phyloP scores from a whole-genome alignment of 2,113 vertebrate genomes.

The Gallinago jamesoni region DNA sequence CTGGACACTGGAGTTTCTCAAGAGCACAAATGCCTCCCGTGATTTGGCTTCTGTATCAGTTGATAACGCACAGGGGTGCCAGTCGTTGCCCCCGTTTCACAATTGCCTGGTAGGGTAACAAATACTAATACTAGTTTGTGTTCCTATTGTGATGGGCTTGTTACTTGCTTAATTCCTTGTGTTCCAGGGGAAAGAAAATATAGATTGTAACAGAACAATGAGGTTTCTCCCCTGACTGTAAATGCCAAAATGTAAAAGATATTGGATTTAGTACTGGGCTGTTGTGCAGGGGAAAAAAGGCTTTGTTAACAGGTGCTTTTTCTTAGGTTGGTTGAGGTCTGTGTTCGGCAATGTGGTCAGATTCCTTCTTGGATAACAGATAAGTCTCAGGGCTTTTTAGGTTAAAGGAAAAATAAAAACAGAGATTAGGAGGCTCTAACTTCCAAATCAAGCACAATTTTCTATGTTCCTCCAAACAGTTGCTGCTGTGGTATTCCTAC shows the following conservation, averaged over 20 bases:
- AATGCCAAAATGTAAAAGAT: not conserved
- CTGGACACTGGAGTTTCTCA: not conserved
- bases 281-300: not conserved
- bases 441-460: not conserved
- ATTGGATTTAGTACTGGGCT: not conserved
- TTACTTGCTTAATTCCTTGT: not conserved
- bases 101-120: not conserved
- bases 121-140: not conserved
- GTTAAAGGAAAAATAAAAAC: not conserved
- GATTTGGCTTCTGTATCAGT: not conserved
- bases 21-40: too few relatives aligned
- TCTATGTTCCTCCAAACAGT: not conserved
- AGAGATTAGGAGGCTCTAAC: not conserved
- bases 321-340: not conserved
- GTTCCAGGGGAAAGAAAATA: not conserved
- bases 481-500: not conserved
- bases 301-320: not conserved
- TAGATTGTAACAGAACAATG: not conserved
- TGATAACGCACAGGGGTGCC: not conserved
- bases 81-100: not conserved
- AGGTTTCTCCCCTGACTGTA: not conserved
- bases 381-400: not conserved
- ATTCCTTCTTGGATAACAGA: not conserved
- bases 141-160: accelerated
- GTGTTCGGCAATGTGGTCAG: not conserved